Base-by-base conservation (phyloP, 2,797 vertebrate genomes). In the Neopelma chrysocephalum region DNA sequence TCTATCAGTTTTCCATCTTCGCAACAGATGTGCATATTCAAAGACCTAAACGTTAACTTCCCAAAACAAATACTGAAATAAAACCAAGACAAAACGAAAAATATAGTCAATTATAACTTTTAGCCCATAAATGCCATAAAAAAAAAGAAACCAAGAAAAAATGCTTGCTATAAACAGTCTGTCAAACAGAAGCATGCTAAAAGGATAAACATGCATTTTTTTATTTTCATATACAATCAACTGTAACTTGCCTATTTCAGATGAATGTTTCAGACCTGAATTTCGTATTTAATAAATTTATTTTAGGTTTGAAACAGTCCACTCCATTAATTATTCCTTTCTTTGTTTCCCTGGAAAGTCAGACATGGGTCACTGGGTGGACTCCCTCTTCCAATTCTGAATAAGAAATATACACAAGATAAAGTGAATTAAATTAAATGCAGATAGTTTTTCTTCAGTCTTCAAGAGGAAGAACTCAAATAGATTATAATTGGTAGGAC, bases 21-120 rank as follows among this genome's bases (percentile, higher is more conserved):
- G 81, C 61, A 85, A 80, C 86, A 96, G 90, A 94, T 87, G 78
- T 85, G 91, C 57, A 38, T 87, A 90, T 77, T 90, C 60, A 78
- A 95, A 93, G 53, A 89, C 57, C 34, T 58, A 69, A 87, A 61
- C 0, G 0, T 19, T 79, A 89, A 80, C 70, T 92, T 85, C 69
- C 27, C 12, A 2, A 73, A 87, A 80, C 48, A 89, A 73, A 88
- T 12, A 71, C 31, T 8, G 32, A 92, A 90, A 83, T 61, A 85
- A 91, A 90, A 69, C n/a, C 29, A 71, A 54, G 21, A 72, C 13
- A 87, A 71, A 94, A 80, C 29, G 14, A 79, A 78, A 93, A 81
- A 61, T 13, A 75, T 1, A 73, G 45, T 14, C 40, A 48, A 66
- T 82, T 87, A 32, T 5, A 86, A 91, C 20, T 73, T 91, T 88